Evolutionary conservation across 2,797 vertebrate species (phyloP), one percentile per base, ranked within the genome.

Genomic region (Falco naumanni): DNA sequence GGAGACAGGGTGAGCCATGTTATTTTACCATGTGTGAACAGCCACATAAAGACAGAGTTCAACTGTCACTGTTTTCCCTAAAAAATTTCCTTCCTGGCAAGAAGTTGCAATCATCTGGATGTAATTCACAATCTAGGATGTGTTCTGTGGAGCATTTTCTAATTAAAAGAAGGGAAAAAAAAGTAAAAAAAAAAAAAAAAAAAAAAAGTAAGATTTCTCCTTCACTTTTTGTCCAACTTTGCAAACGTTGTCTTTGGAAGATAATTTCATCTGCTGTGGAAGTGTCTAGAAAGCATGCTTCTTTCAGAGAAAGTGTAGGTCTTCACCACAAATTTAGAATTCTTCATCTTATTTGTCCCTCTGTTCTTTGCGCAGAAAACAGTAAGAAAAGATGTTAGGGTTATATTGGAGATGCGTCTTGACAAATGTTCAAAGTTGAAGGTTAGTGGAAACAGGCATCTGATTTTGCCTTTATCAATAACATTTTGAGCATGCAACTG

Each of bases 11-110:
- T 59, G 16, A 95, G 37, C 31, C 37, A 19, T 87, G 63, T 71
- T 87, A 78, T 96, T 95, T 96, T 95, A 77, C 33, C 74, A 68
- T 69, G 70, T 95, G 89, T 70, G 94, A 96, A 93, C 20, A 78
- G 70, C 64, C 87, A 93, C 37, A 77, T 91, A 96, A 94, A 95
- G 77, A 66, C 75, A 84, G 61, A 90, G n/a, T 94, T 94, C 64
- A 87, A 34, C 37, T 91, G 85, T 88, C 86, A 75, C 28, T 84
- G 34, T 51, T 97, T 94, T 84, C 65, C 25, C n/a, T 15, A 41
- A 89, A 88, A 87, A 59, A 10, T 20, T 48, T 77, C 34, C 60
- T 93, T 89, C 57, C 61, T 97, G 64, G 20, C 51, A 82, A 78
- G 71, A 77, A 48, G 4, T 17, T 84, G 53, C 79, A 80, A 54